These are phyloP conservation scores for Ceramica pisi DNA, from an alignment of 2,888 invertebrate species.

Conservation along the genomic window DNA sequence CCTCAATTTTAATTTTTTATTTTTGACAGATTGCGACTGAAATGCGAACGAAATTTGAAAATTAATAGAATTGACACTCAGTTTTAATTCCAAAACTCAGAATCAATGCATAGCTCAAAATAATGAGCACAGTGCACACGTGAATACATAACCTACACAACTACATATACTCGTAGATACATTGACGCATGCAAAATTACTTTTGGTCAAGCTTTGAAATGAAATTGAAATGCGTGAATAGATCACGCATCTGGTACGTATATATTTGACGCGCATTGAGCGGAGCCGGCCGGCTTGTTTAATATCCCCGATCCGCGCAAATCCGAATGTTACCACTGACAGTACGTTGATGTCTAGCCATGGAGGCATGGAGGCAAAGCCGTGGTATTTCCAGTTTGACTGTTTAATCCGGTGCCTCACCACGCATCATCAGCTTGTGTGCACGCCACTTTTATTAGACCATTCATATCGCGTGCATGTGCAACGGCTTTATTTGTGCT, in stretches of 20 bases:
- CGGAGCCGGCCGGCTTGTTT: constrained; percentile 74
- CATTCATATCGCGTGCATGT: constrained; percentile 52
- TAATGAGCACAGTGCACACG: not conserved
- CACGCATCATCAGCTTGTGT: constrained; percentile 69
- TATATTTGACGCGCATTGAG: constrained; percentile 67
- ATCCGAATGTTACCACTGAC: constrained; percentile 83
- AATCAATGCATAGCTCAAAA: not conserved
- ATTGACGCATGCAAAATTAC: constrained; percentile 25
- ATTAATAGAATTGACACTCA: too few relatives aligned
- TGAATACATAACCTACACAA: not conserved
- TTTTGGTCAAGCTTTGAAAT: constrained; percentile 49
- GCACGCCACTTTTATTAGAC: constrained; percentile 66
- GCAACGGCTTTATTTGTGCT: constrained; percentile 35
- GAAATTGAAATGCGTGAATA: too few relatives aligned
- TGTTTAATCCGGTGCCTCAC: constrained; percentile 77
- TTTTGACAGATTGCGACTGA: too few relatives aligned
- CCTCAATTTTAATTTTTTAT: too few relatives aligned
- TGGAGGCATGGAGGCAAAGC: constrained; percentile 74
- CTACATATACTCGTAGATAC: not conserved
- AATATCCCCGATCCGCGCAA: constrained; percentile 82
- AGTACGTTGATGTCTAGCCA: constrained; percentile 76
- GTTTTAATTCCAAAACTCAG: not conserved
- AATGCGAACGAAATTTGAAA: too few relatives aligned
- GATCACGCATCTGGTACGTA: constrained; percentile 53
- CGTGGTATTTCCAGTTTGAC: constrained; percentile 79